Conservation (phyloP, 2,797 vertebrate species). For the Oreonectes daqikongensis region DNA sequence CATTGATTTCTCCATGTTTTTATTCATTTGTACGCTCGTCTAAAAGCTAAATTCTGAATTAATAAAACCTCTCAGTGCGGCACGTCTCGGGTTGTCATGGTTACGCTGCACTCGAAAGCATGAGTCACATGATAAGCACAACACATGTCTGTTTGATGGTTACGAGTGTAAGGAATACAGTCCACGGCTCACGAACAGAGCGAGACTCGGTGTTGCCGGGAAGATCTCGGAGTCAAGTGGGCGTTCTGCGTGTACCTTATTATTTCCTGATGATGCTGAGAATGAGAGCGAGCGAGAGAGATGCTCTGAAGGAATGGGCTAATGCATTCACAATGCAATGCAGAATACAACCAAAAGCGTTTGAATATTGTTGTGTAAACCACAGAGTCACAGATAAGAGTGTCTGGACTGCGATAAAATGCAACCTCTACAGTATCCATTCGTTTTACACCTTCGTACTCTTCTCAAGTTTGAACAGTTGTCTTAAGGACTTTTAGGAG, state of each 20-base stretch:
- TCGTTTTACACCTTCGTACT: too few species aligned
- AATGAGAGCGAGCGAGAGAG: constrained; percentile 16
- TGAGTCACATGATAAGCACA: constrained; percentile 22
- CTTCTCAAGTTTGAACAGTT: too few species aligned
- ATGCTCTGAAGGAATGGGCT: constrained; percentile 6
- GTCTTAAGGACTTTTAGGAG: too few species aligned
- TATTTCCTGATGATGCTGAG: constrained; percentile 33
- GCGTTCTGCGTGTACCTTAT: constrained; percentile 20
- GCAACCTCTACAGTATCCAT: too few species aligned
- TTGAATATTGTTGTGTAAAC: background rate
- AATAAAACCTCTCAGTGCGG: background rate
- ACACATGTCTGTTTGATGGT: constrained; percentile 2
- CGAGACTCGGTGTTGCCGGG: constrained; percentile 26
- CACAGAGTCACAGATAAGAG: background rate
- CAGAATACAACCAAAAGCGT: background rate
- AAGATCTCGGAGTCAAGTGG: constrained; percentile 40
- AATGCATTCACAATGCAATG: background rate
- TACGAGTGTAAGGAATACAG: background rate
- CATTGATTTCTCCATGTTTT: background rate
- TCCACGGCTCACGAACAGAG: constrained; percentile 21
- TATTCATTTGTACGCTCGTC: background rate
- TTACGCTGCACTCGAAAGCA: constrained; percentile 16
- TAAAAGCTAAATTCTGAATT: background rate
- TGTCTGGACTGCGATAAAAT: too few species aligned
- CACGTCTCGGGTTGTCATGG: constrained; percentile 35